A percentile compares a stretch with the other conserved stretches of the same genome.
These are phyloP conservation scores for Campopleginae sp. DNA, from an alignment of 2,888 invertebrate genomes.

Conservation along the genomic window DNA sequence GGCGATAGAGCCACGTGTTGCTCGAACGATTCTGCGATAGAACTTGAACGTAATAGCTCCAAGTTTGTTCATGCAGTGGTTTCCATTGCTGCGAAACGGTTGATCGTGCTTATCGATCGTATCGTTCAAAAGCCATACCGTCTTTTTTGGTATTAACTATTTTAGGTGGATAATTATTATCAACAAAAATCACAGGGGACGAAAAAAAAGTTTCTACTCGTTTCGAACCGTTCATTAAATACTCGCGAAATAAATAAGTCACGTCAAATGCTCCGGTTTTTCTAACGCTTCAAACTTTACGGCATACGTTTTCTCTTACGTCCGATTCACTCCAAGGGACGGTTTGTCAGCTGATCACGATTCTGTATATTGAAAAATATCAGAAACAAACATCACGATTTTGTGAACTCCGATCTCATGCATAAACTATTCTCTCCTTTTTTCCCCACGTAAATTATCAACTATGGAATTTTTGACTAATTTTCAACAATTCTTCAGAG, in stretches of 20 bases:
- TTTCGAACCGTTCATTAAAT: neutral
- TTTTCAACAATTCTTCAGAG: neutral
- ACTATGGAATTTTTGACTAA: neutral
- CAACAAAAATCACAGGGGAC: neutral
- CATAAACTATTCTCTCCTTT: neutral
- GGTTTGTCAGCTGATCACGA: too few species aligned
- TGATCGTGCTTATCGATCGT: neutral
- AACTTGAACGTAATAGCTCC: neutral
- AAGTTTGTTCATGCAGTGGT: neutral
- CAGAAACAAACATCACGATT: too few species aligned
- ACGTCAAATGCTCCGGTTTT: neutral
- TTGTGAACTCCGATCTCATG: neutral
- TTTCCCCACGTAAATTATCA: neutral
- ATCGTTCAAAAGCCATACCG: neutral
- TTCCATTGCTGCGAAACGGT: neutral
- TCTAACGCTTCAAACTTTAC: neutral
- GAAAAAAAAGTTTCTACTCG: neutral
- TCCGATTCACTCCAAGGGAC: too few species aligned
- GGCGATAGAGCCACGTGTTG: neutral
- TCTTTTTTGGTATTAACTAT: neutral
- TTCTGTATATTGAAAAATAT: too few species aligned
- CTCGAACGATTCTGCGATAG: neutral
- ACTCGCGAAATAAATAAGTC: neutral
- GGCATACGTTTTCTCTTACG: neutral
- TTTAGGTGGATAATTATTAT: neutral